Evolutionary conservation across 2,888 invertebrate genomes (phyloP).

Genomic region (Copidosoma aretas): DNA sequence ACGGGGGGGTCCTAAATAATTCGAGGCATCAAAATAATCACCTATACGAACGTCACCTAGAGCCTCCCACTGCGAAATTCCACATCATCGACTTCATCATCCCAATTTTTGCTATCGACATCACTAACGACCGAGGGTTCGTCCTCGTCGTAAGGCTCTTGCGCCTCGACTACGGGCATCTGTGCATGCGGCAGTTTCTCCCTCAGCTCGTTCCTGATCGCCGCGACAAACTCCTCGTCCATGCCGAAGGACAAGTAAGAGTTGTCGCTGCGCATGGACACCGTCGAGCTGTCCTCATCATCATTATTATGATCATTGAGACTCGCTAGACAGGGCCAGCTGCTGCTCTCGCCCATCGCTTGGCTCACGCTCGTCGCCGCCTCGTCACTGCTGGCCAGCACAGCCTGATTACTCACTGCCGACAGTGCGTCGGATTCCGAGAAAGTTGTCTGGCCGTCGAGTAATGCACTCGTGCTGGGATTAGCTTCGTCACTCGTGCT

Average conservation of each 20-base stretch:
- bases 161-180: slow-evolving; percentile 57
- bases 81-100: slow-evolving; percentile 59
- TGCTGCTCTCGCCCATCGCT: slow-evolving; percentile 13
- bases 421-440: slow-evolving; percentile 7
- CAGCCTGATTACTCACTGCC: background rate
- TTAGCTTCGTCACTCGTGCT: slow-evolving; percentile 33
- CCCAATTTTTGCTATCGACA: slow-evolving; percentile 53
- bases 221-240: slow-evolving; percentile 75
- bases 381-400: background rate
- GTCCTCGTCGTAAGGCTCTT: slow-evolving; percentile 54
- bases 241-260: slow-evolving; percentile 68
- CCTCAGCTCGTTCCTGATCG: slow-evolving; percentile 74
- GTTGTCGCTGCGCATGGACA: slow-evolving; percentile 63
- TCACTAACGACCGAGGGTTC: slow-evolving; percentile 50
- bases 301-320: slow-evolving; percentile 46
- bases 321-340: slow-evolving; percentile 22
- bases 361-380: background rate
- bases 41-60: slow-evolving; percentile 61
- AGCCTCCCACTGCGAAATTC: slow-evolving; percentile 56
- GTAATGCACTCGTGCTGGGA: slow-evolving; percentile 13
- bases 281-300: slow-evolving; percentile 64
- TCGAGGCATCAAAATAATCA: slow-evolving; percentile 49
- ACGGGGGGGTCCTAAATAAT: too few relatives aligned
- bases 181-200: slow-evolving; percentile 76
- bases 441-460: slow-evolving; percentile 23